Base-by-base conservation (phyloP, 2,888 invertebrate species). In the Catotricha subobsoleta region DNA sequence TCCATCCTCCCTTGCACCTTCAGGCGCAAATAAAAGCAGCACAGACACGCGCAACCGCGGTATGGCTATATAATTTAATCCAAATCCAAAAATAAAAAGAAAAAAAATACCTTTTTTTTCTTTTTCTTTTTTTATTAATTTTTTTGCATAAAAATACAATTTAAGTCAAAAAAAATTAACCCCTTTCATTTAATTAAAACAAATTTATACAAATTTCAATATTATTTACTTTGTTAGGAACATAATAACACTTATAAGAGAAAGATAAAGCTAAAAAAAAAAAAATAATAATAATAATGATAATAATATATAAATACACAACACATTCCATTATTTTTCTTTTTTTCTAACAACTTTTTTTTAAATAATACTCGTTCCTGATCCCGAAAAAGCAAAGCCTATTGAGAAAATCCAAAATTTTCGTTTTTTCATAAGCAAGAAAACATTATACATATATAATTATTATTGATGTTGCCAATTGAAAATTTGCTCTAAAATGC, bases 1-100 rank as follows among this genome's bases (percentile, higher is more conserved):
- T 91, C 82, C 92, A 94, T 80, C 92, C 92, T 76, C 92, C 92
- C 77, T 82, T 90, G 80, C 92, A 94, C 86, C 90, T 94, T 75
- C 87, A 87, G 83, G 86, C 86, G 80, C 87, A 87, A 83, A 86
- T 90, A 81, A 88, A 88, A 86, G 75, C 81, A 76, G 87, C 88
- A 78, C 90, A 90, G 80, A 81, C 83, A 78, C 81, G 83, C 81
- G 71, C 71, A 68, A 77, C 77, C 77, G 78, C 79, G 79, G 80
- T 80, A 80, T 77, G 80, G 60, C 62, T 62, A 44, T 42, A 42
- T 43, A 45, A 37, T 43, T 38, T 36, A 39, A 33, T 33, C 33
- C 33, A 33, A 33, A n/a, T n/a, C n/a, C n/a, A n/a, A 40, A 15
- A 10, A 40, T 5, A 41, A 36, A 39, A 34, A 37, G 25, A 21